Evolutionary conservation across 2,888 invertebrate species (phyloP).

Genomic region (Listrodromus nycthemerus): DNA sequence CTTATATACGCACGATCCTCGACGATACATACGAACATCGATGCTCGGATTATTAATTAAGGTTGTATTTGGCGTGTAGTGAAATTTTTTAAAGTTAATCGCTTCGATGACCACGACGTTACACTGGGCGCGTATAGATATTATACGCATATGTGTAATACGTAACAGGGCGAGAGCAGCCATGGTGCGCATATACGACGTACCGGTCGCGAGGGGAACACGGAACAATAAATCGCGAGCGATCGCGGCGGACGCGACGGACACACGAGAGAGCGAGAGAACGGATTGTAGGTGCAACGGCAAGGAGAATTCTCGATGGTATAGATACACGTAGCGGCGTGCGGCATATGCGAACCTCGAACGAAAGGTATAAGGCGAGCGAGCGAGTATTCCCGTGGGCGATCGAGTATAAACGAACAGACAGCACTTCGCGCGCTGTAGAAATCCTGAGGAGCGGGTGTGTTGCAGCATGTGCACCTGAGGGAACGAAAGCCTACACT

Average conservation of each 20-base stretch:
- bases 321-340: constrained; percentile 33
- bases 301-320: constrained; percentile 36
- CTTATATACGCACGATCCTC: constrained; percentile 26
- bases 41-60: constrained; percentile 63
- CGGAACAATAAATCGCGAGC: constrained; percentile 62
- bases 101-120: constrained; percentile 60
- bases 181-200: constrained; percentile 38
- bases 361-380: constrained; percentile 31
- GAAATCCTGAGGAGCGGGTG: constrained; percentile 36
- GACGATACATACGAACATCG: constrained; percentile 39
- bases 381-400: constrained; percentile 72
- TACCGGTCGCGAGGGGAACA: constrained; percentile 43
- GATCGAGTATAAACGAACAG: constrained; percentile 72
- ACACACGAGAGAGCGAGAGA: constrained; percentile 43
- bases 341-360: constrained; percentile 35
- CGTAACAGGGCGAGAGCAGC: constrained; percentile 57
- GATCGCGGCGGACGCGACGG: constrained; percentile 58
- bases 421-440: constrained; percentile 32
- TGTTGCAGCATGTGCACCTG: constrained; percentile 32
- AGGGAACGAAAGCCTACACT: constrained; percentile 40
- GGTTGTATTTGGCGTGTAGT: constrained; percentile 58
- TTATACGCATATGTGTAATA: constrained; percentile 33
- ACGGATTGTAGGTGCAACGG: constrained; percentile 54
- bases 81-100: constrained; percentile 51
- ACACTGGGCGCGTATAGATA: constrained; percentile 68